phyloP scores from a whole-genome alignment of 2,113 vertebrate species.

The sheep (Ovis aries) region DNA sequence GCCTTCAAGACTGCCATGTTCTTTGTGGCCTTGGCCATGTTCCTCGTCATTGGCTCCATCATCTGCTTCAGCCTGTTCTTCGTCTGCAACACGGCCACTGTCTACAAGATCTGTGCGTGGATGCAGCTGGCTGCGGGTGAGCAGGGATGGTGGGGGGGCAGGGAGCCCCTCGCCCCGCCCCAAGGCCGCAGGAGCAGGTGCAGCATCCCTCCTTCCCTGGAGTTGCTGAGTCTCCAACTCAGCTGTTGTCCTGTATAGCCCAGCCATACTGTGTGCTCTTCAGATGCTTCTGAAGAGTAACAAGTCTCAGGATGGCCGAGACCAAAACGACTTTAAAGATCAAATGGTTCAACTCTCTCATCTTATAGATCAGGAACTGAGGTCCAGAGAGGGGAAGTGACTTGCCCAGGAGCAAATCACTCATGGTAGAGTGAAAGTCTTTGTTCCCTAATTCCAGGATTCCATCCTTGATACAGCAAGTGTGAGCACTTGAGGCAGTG shows the following conservation, averaged over 20 bases:
- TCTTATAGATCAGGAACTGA: not conserved
- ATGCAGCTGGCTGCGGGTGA: conserved; percentile 97
- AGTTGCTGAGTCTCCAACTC: not conserved
- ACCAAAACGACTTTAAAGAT: not conserved
- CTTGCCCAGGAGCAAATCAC: not conserved
- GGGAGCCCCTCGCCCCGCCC: not conserved
- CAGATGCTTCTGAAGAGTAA: not conserved
- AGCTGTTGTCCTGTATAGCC: not conserved
- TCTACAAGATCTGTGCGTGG: conserved; percentile 98
- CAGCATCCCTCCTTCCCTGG: not conserved
- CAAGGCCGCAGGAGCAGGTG: not conserved
- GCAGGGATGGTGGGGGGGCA: not conserved
- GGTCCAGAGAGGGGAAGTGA: not conserved
- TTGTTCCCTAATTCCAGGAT: not conserved
- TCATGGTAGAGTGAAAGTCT: not conserved
- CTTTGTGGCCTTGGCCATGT: conserved; percentile 94
- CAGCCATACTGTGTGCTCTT: not conserved
- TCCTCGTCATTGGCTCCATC: conserved; percentile 94
- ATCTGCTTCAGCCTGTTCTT: conserved; percentile 97
- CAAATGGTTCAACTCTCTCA: not conserved
- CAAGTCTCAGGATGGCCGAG: not conserved
- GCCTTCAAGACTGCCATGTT: conserved; percentile 99
- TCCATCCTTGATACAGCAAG: not conserved
- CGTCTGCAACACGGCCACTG: conserved; percentile 95
- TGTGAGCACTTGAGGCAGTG: not conserved